Evolutionary conservation across 2,888 invertebrate genomes (phyloP), one percentile per base, ranked within the genome.

Genomic region (Melikaiella ostensackeni): DNA sequence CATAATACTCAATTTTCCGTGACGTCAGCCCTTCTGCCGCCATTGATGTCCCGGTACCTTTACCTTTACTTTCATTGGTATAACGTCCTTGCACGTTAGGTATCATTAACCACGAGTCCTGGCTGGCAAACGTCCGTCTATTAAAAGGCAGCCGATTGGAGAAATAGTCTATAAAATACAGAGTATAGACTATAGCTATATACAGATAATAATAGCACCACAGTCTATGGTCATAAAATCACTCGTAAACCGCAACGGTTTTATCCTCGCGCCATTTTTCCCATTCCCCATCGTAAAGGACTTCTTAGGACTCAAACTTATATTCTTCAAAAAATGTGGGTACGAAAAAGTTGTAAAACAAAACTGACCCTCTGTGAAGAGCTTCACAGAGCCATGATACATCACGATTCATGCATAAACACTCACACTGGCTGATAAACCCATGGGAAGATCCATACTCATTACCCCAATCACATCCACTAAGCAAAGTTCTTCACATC

Each of bases 121-220:
- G 50, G n/a, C 8, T 8, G 50, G 50, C 50, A 16, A 50, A 50
- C n/a, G 50, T n/a, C n/a, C 50, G 13, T 50, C 50, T 50, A 50
- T 50, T 50, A 50, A 50, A n/a, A 50, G 50, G n/a, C 50, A 50
- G 50, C n/a, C 50, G 50, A 50, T 50, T n/a, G n/a, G 0, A 50
- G 50, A 2, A n/a, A n/a, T 50, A 50, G n/a, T 50, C 50, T 63
- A 63, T 19, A 62, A 62, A 33, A 30, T 62, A 19, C n/a, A 30
- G 1, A 27, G 30, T 70, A 46, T 70, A 46, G 50, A 70, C 46
- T 70, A 70, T 70, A 50, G 50, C 46, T 66, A 27, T 66, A 84
- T 86, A 24, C 8, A 85, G 84, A 84, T 84, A 84, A 87, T 84
- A 86, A 84, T 82, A 87, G 84, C 82, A 62, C 62, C 76, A 75